phyloP scores from a whole-genome alignment of 2,113 vertebrate genomes.

The Forbesichthys papilliferus region DNA sequence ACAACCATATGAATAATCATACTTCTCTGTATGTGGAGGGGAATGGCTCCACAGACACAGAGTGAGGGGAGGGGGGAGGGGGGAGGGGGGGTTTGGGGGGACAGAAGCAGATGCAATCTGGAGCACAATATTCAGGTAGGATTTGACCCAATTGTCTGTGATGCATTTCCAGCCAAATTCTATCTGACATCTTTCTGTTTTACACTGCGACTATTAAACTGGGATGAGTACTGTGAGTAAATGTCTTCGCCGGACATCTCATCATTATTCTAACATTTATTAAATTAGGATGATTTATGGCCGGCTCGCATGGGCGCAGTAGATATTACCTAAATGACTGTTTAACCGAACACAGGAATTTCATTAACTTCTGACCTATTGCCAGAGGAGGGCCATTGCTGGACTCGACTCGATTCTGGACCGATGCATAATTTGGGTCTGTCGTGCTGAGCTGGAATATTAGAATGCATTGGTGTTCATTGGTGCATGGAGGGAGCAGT shows the following conservation, averaged over 20 bases:
- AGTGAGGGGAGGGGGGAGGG: not conserved
- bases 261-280: constrained; percentile 81
- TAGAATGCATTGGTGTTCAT: not conserved
- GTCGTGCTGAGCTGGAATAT: not conserved
- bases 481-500: no score
- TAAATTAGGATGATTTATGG: constrained; percentile 84
- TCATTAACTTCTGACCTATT: constrained; percentile 81
- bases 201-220: constrained; percentile 70
- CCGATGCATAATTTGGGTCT: constrained; percentile 11
- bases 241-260: constrained; percentile 73
- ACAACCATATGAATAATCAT: constrained; percentile 5
- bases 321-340: constrained; percentile 75
- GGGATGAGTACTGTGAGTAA: constrained; percentile 72
- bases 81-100: not conserved
- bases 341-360: constrained; percentile 81
- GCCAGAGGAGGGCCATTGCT: constrained; percentile 22
- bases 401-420: constrained; percentile 17
- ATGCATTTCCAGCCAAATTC: constrained; percentile 70
- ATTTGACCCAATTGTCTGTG: constrained; percentile 63
- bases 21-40: not conserved
- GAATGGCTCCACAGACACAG: constrained; percentile 9
- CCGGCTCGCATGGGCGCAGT: constrained; percentile 60
- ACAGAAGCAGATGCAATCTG: constrained; percentile 27
- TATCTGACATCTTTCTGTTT: constrained; percentile 73
- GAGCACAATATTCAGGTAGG: constrained; percentile 50